phyloP scores from a whole-genome alignment of 2,888 invertebrate species.

The Odontothrips loti region DNA sequence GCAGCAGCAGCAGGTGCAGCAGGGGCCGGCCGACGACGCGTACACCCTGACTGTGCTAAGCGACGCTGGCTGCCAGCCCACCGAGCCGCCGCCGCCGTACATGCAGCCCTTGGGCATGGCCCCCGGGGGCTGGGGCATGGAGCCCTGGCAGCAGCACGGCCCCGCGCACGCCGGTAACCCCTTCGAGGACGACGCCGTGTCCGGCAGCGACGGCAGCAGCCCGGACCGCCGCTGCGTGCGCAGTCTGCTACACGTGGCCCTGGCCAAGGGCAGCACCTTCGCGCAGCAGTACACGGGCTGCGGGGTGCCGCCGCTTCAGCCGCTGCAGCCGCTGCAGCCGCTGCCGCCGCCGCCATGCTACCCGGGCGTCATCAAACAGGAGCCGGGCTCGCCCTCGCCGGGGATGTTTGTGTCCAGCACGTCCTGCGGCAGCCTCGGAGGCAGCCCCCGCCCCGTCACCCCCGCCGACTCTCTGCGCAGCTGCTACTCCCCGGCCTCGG shows the following conservation, averaged over 20 bases:
- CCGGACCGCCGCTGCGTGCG: not conserved
- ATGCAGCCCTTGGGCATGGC: slow-evolving; percentile 51
- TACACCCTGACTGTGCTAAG: slow-evolving; percentile 81
- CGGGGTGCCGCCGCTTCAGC: slow-evolving; percentile 40
- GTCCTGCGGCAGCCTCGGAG: not conserved
- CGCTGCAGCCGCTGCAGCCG: slow-evolving; percentile 32
- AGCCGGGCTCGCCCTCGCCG: not conserved
- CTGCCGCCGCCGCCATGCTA: not conserved
- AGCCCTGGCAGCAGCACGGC: slow-evolving; percentile 48
- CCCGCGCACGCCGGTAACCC: slow-evolving; percentile 47
- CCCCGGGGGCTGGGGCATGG: slow-evolving; percentile 53
- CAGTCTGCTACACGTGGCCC: slow-evolving; percentile 14
- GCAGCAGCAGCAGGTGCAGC: not conserved
- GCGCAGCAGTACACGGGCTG: slow-evolving; percentile 43
- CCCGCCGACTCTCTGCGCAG: not conserved
- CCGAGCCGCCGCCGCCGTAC: slow-evolving; percentile 57
- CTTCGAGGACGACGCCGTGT: slow-evolving; percentile 54
- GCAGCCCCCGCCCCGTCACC: not conserved
- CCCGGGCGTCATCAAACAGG: not conserved
- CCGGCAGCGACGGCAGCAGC: slow-evolving; percentile 38
- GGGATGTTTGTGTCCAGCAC: not conserved
- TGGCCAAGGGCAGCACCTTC: not conserved
- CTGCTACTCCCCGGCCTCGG: slow-evolving; percentile 17
- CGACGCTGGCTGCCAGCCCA: slow-evolving; percentile 51
- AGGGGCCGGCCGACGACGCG: slow-evolving; percentile 62